Conservation (phyloP, 2,113 vertebrate species). For the Pelecanoides urinatrix region DNA sequence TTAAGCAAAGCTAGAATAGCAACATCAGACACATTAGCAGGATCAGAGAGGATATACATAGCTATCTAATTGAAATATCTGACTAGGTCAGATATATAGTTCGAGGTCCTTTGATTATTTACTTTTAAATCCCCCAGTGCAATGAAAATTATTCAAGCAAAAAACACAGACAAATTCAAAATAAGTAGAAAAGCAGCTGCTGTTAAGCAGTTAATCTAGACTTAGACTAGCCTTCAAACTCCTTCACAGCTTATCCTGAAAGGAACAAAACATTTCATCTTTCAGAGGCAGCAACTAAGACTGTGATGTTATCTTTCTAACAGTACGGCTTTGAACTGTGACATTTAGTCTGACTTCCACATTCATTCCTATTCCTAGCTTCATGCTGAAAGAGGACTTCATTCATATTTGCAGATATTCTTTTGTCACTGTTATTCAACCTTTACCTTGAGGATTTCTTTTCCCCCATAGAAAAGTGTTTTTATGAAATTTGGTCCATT, state of each 20-base stretch:
- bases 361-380: slow-evolving; percentile 44
- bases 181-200: not conserved
- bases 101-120: not conserved
- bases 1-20: not conserved
- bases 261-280: slow-evolving; percentile 38
- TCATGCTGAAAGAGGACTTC: slow-evolving; percentile 43
- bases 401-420: slow-evolving; percentile 67
- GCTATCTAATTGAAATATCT: not conserved
- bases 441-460: slow-evolving; percentile 52
- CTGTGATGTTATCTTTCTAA: slow-evolving; percentile 46
- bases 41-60: not conserved
- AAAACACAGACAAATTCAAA: not conserved
- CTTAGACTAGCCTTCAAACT: not conserved
- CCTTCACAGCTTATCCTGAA: not conserved
- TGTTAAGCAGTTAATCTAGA: not conserved
- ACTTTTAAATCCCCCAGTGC: not conserved
- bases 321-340: slow-evolving; percentile 49
- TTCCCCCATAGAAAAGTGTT: slow-evolving; percentile 34
- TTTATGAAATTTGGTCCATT: slow-evolving; percentile 35
- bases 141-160: not conserved
- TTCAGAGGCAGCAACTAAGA: slow-evolving; percentile 17
- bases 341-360: slow-evolving; percentile 66
- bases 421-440: slow-evolving; percentile 52
- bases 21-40: not conserved
- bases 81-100: not conserved